phyloP scores from a whole-genome alignment of 2,113 vertebrate genomes.

The Vidua macroura region DNA sequence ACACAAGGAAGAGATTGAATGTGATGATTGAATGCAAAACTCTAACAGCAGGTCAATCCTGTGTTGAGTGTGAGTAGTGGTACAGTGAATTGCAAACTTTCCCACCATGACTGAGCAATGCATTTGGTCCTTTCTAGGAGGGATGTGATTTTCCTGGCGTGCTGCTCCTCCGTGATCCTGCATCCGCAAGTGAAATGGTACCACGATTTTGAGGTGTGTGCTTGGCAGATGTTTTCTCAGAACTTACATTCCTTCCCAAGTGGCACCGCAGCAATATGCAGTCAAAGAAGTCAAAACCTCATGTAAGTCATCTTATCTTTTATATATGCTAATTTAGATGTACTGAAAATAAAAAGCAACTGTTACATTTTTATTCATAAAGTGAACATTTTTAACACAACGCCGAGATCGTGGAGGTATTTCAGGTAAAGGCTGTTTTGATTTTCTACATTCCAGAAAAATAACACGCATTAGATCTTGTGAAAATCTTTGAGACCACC shows the following conservation, averaged over 20 bases:
- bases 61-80: background rate
- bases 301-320: background rate
- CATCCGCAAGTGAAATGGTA: background rate
- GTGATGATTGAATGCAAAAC: background rate
- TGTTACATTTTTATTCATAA: background rate
- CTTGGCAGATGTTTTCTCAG: background rate
- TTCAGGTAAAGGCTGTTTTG: background rate
- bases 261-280: background rate
- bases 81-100: background rate
- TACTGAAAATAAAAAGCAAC: background rate
- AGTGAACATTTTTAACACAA: background rate
- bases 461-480: background rate
- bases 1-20: background rate
- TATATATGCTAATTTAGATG: background rate
- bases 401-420: background rate
- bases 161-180: background rate
- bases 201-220: background rate
- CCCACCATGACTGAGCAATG: background rate
- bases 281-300: background rate
- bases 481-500: background rate
- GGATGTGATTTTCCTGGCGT: background rate
- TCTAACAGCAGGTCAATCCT: background rate
- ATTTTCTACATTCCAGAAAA: background rate
- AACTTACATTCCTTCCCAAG: background rate
- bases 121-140: background rate